Conservation (phyloP, 2,888 invertebrate species). For the Thysanoteuthis rhombus region DNA sequence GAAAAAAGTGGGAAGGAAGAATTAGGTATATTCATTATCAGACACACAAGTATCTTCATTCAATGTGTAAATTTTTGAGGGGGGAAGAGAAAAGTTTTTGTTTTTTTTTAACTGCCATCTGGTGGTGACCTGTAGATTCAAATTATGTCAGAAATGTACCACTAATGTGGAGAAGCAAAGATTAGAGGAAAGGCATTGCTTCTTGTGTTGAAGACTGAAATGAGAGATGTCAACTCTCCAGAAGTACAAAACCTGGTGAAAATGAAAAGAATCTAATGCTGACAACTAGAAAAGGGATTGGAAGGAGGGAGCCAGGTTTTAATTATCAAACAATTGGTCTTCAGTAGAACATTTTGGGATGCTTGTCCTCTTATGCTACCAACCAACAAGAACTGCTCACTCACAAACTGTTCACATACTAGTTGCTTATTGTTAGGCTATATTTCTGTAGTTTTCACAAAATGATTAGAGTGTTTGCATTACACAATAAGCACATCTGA, state of each 20-base stretch:
- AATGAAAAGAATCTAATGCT: neutral
- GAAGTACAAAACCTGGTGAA: neutral
- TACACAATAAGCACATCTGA: neutral
- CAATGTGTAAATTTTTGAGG: neutral
- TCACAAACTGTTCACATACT: neutral
- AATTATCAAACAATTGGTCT: neutral
- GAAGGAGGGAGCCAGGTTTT: neutral
- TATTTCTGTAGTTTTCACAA: neutral
- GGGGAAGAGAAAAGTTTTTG: neutral
- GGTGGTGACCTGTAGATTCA: neutral
- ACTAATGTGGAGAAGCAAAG: neutral
- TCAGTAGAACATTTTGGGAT: neutral
- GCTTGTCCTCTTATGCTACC: neutral
- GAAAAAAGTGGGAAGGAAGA: neutral
- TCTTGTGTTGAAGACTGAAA: neutral
- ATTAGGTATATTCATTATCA: neutral
- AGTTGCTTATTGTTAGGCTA: neutral
- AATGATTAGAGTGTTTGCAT: neutral
- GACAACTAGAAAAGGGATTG: neutral
- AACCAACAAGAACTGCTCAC: neutral
- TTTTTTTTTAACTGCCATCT: neutral
- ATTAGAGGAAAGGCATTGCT: neutral
- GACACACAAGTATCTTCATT: neutral
- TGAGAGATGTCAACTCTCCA: neutral
- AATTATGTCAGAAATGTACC: neutral